A percentile compares a stretch with the other conserved stretches of the same genome.
Evolutionary conservation across 1,140 invertebrate species (phyloP).

Genomic region (Ceratina australensis): DNA sequence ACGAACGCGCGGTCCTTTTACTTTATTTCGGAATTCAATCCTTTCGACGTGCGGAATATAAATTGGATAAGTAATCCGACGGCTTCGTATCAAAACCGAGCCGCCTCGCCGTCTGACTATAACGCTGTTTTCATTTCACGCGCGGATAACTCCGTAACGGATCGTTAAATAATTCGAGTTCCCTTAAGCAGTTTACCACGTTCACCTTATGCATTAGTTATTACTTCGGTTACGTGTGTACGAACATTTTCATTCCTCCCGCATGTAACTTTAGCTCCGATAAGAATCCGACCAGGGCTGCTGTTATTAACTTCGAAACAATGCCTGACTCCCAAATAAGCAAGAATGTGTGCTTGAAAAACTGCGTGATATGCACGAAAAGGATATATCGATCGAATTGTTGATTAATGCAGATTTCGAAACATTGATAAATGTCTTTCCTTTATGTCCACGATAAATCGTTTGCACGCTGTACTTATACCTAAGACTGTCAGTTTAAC

Average conservation of each 20-base stretch:
- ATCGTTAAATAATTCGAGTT: not conserved
- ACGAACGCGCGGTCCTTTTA: not conserved
- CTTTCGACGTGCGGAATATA: not conserved
- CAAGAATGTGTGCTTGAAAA: slow-evolving; percentile 6
- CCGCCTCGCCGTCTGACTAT: not conserved
- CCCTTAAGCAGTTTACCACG: not conserved
- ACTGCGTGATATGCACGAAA: slow-evolving; percentile 18
- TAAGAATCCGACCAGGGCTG: not conserved
- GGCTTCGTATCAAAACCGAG: not conserved
- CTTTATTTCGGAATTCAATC: slow-evolving; percentile 1
- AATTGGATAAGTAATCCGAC: slow-evolving; percentile 27
- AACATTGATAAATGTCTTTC: not conserved
- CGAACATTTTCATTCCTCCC: not conserved
- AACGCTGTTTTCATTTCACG: not conserved
- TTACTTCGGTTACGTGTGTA: not conserved
- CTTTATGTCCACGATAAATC: too few relatives aligned
- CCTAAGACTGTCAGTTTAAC: too few relatives aligned
- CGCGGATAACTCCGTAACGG: not conserved
- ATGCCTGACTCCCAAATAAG: not conserved
- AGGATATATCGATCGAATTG: slow-evolving; percentile 14
- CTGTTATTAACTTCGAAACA: not conserved
- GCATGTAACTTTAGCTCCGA: not conserved
- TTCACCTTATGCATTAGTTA: not conserved
- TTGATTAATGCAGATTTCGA: not conserved
- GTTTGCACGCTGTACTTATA: too few relatives aligned